Evolutionary conservation across 2,888 invertebrate species (phyloP).

Genomic region (Acanthococcus lagerstroemiae): DNA sequence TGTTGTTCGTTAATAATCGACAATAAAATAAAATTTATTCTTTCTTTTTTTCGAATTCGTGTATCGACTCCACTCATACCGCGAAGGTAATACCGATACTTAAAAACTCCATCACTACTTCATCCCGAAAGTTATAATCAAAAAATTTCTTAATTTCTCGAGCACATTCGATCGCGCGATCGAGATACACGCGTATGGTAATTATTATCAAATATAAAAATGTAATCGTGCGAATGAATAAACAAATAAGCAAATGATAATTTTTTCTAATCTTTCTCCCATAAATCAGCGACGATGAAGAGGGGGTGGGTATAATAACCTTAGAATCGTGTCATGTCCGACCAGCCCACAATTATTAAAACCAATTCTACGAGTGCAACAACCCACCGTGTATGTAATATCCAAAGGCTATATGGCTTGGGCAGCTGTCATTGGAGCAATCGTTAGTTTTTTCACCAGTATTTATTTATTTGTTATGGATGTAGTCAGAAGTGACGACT

Average conservation of each 20-base stretch:
- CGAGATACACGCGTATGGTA: slow-evolving; percentile 12
- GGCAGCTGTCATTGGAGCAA: slow-evolving; percentile 25
- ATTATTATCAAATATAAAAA: slow-evolving; percentile 6
- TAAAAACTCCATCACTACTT: no score
- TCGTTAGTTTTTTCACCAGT: slow-evolving; percentile 23
- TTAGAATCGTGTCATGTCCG: slow-evolving; percentile 27
- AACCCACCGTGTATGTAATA: slow-evolving; percentile 11
- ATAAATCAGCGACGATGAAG: slow-evolving; percentile 3
- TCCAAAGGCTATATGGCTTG: slow-evolving; percentile 21
- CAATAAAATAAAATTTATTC: no score
- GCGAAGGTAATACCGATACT: no score
- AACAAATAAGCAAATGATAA: slow-evolving; percentile 25
- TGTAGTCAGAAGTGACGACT: no score
- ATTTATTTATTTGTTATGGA: slow-evolving; percentile 9
- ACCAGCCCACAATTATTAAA: slow-evolving; percentile 30
- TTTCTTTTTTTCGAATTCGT: no score
- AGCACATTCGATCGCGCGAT: no score
- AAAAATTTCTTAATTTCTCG: no score
- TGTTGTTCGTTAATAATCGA: no score
- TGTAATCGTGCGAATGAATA: slow-evolving; percentile 30
- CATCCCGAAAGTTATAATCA: no score
- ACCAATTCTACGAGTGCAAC: slow-evolving; percentile 19
- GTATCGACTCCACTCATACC: no score
- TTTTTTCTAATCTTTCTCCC: slow-evolving; percentile 1
- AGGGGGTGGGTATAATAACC: slow-evolving; percentile 27